Evolutionary conservation across 2,797 vertebrate species (phyloP), one percentile per base, ranked within the genome.

Genomic region (Anolis apletophallus): DNA sequence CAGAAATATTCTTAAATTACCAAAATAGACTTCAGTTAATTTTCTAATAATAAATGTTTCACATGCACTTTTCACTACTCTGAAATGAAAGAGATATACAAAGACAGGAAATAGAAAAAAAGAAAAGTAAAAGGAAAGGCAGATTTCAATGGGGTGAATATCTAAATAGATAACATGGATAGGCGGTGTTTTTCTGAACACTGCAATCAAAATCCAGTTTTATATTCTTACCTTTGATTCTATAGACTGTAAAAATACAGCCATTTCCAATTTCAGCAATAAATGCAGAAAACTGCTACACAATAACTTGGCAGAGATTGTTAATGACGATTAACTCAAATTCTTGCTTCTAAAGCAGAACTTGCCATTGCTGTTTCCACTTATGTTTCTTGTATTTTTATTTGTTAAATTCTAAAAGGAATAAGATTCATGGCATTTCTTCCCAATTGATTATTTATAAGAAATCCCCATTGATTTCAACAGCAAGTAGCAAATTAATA

Each of bases 331-430:
- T 0, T 0, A 74, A 82, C 74, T 85, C 90, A 87, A 90, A 91
- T 69, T 81, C 64, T 68, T 1, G 1, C 9, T 67, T 80, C 67
- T 67, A 88, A 79, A 85, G 89, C 80, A 88, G 50, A 10, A 8
- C 69, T 86, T 89, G 87, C 88, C 86, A 90, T 81, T 84, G 87
- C 80, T 88, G 50, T 85, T 83, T 90, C 71, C 75, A 85, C n/a
- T 81, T 81, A 89, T 91, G 87, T 88, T 74, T 90, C 17, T 76
- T 82, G 52, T 5, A 59, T 82, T 80, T 88, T 73, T n/a, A n/a
- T n/a, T 64, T 86, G 74, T 85, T 80, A 81, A 67, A 84, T 83
- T 83, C 10, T 79, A 83, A 78, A 79, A 46, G 29, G 29, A 46
- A 61, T 85, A 89, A 68, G 50, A 89, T 55, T 17, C 11, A 76